Evolutionary conservation across 2,888 invertebrate genomes (phyloP), one percentile per base, ranked within the genome.

Genomic region (Phalera bucephala): DNA sequence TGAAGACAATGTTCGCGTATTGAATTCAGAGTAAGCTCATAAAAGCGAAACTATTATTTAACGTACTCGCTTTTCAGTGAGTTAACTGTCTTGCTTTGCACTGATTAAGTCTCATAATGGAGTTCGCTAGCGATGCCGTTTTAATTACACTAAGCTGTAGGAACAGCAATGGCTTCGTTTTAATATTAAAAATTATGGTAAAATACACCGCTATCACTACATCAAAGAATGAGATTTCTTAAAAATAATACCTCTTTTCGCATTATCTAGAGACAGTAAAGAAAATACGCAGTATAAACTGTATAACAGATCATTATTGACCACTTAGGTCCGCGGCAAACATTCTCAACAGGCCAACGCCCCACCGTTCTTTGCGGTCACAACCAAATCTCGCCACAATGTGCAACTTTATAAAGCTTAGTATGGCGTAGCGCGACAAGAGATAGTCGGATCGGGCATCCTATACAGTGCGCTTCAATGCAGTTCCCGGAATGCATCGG

Each of bases 281-380:
- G 70, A 78, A 74, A 75, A 78, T 74, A 72, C 65, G 67, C 63
- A 66, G 68, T 72, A 75, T 73, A 71, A 68, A 75, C 69, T 71
- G 74, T 76, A 81, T 79, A 85, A 80, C 80, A 83, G 80, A 86
- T 85, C 85, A 86, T 86, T 85, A 85, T 80, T 85, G 85, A 81
- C 80, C 81, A 84, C 84, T 86, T 80, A 76, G 85, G 83, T 85
- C 85, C 82, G 72, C 80, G 72, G 81, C 82, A 79, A 84, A 85
- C 86, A 87, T 88, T 87, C 86, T 82, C 74, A 65, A 70, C 80
- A 79, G 87, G 86, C 79, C 87, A 86, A 80, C 85, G 86, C 80
- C 80, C 83, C 80, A 80, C 72, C 68, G 71, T 70, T 62, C 67
- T 57, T 45, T 21, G 36, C 33, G 33, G 47, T 21, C 40, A 42